Conservation (phyloP, 30 jellyfish, hydroid and myxozoan genomes). For the Hydra vulgaris region DNA sequence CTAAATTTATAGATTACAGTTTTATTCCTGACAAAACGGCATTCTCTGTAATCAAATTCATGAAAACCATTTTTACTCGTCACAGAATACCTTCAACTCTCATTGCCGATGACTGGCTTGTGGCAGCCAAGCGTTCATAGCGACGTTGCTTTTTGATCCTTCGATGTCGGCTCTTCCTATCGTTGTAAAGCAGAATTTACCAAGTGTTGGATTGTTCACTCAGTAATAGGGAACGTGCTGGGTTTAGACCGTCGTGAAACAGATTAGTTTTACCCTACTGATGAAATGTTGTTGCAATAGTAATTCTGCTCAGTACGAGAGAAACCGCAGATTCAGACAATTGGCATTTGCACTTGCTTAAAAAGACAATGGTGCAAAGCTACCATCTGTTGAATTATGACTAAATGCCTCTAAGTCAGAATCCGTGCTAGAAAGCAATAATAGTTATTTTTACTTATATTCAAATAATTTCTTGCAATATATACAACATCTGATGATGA, state of each 20-base stretch:
- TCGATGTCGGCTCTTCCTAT: slow-evolving; percentile 73
- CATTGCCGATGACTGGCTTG: too few relatives aligned
- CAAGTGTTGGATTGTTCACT: slow-evolving; percentile 73
- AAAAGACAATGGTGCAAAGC: not conserved
- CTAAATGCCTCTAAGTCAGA: not conserved
- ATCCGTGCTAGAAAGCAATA: not conserved
- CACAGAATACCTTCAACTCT: too few relatives aligned
- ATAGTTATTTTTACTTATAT: too few relatives aligned
- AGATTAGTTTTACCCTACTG: slow-evolving; percentile 64
- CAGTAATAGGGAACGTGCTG: slow-evolving; percentile 75
- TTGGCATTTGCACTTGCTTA: slow-evolving; percentile 23
- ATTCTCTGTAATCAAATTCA: too few relatives aligned
- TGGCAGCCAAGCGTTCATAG: slow-evolving; percentile 92
- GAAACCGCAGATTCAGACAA: slow-evolving; percentile 62
- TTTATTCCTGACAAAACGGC: too few relatives aligned
- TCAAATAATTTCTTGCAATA: too few relatives aligned
- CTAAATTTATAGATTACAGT: too few relatives aligned
- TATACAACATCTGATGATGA: too few relatives aligned
- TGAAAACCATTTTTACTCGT: too few relatives aligned
- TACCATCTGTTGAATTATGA: not conserved
- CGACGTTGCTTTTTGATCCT: slow-evolving; percentile 78
- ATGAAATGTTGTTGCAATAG: slow-evolving; percentile 53
- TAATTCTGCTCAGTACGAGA: slow-evolving; percentile 61
- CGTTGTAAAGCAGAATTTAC: slow-evolving; percentile 67
- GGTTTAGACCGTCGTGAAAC: slow-evolving; percentile 87